Evolutionary conservation across 2,113 vertebrate species (phyloP), one percentile per base, ranked within the genome.

Genomic region (Rhinolophus sinicus): DNA sequence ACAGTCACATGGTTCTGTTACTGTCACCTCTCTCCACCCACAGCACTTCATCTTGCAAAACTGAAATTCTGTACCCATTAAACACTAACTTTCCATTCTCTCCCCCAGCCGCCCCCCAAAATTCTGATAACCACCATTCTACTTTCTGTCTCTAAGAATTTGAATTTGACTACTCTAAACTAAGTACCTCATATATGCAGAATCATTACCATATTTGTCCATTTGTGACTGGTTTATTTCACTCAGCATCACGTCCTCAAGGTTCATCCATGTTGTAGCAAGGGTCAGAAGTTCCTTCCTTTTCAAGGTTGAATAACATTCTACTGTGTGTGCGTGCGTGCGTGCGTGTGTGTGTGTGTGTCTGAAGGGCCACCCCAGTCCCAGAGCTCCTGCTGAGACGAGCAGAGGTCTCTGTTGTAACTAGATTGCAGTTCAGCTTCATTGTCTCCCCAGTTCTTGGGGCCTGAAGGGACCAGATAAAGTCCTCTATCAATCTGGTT

Each of bases 1-100:
- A 0, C 4, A 38, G 38, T n/a, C 35, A 14, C n/a, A 15, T 6
- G 13, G 8, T 19, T 47, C 18, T 30, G 2, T 24, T 8, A 3
- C 54, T 33, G 11, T 33, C 35, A 47, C 54, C 76, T n/a, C 69
- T 10, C 22, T 5, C 67, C 58, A 2, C 21, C 19, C 47, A 8
- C 8, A 30, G 62, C 52, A 13, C 11, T 13, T 35, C 11, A 8
- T 58, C 62, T 50, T 30, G 10, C 40, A 28, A n/a, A 70, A 44
- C 38, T 22, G 47, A 65, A 52, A 77, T 26, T 69, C 60, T 40
- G 38, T 22, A 6, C 19, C 9, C 22, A 5, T 50, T 50, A 67
- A 85, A 62, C 6, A n/a, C 54, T 47, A 24, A 38, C 35, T 22
- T 33, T 33, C 47, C 75, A 19, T 28, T 18, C 8, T 30, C 21